Evolutionary conservation across 1,140 invertebrate genomes (phyloP), one percentile per base, ranked within the genome.

Genomic region (Diorhabda sublineata): DNA sequence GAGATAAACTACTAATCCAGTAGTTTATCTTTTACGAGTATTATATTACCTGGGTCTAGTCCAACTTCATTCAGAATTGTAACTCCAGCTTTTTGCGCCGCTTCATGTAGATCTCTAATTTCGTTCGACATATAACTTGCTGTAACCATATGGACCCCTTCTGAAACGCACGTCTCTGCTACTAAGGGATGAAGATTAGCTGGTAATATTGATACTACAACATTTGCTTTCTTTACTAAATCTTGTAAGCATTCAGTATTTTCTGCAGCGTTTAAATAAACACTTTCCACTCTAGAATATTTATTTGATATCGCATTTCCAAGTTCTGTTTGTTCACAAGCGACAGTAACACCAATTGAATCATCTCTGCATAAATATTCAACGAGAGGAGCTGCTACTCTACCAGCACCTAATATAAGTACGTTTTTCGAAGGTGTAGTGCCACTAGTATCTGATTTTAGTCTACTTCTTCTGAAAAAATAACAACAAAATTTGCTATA

Each of bases 41-140:
- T 26, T 26, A 26, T 26, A 9, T 56, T 8, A 65, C 64, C 98
- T 1, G 98, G 98, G 81, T 99, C 98, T 4, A 99, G 82, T 4
- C 98, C 98, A 0, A 98, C 89, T 84, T 99, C 98, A 79, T 98
- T 89, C 45, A 99, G 83, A 59, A 98, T 88, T 0, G 95, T 98
- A 0, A 99, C 84, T 1, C 92, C 95, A 7, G 94, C 92, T 60
- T 92, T 87, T 61, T 87, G 85, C 0, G 96, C 96, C 69, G 85
- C 86, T 8, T 93, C 80, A 74, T 98, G 90, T 3, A 98, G 80
- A 1, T 87, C 86, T 69, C 86, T 88, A 76, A 74, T 70, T 73
- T 93, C 88, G 0, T 93, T 90, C 4, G 91, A 91, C 42, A 95
- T 88, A 76, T 99, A 99, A 67, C 95, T 98, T 0, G 97, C 96